Evolutionary conservation across 2,888 invertebrate species (phyloP), one percentile per base, ranked within the genome.

Genomic region (Rotaria magnacalcarata): DNA sequence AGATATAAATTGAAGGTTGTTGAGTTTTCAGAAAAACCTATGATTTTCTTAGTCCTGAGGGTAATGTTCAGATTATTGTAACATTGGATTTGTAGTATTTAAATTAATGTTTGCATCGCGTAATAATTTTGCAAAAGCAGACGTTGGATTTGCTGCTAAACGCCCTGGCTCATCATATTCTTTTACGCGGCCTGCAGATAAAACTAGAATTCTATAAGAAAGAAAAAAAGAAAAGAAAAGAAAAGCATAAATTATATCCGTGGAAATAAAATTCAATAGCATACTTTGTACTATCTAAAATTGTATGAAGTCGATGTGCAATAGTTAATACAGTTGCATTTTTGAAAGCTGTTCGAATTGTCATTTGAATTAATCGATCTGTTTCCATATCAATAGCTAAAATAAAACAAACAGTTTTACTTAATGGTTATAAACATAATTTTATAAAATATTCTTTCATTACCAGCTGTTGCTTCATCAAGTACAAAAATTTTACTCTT

Each of bases 231-330:
- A 0, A 21, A n/a, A 21, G 24, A 58, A 10, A 34, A 1, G 34
- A 34, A 34, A 34, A 34, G 2, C 34, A 34, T 34, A 34, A 7
- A 58, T 67, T 11, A 21, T n/a, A 21, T 74, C 11, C n/a, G 14
- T 58, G 10, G 3, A 10, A 34, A 75, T 60, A 89, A 89, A 88
- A 87, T 84, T 88, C 88, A 75, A 27, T 1, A 34, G 34, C 14
- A 80, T 80, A 80, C 80, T n/a, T 80, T 87, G 85, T 85, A 85
- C 84, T 88, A 86, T 89, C 88, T 93, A 96, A 93, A 89, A 96
- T 96, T 47, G 96, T 96, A 91, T 96, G 96, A 87, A 96, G 93
- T 27, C 96, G 93, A 92, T 96, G 96, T 67, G 96, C 96, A 90
- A 96, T 96, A 1, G 96, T 96, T 47, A 96, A 93, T 85, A 96